Evolutionary conservation across 2,113 vertebrate genomes (phyloP).

Genomic region (Lagopus leucura): DNA sequence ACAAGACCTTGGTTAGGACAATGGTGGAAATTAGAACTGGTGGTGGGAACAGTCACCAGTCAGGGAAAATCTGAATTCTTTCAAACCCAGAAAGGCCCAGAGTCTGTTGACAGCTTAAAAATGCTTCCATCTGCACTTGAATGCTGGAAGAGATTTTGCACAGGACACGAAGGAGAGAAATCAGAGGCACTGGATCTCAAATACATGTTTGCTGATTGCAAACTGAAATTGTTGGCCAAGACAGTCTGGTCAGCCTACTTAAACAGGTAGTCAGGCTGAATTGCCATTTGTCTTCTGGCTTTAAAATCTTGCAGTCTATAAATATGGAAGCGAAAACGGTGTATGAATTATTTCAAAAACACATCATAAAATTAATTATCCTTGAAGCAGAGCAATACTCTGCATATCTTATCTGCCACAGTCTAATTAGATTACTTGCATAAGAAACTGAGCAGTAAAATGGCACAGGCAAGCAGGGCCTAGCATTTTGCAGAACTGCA

Average conservation of each 20-base stretch:
- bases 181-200: neutral
- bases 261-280: neutral
- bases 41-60: neutral
- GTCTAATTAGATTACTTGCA: neutral
- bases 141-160: neutral
- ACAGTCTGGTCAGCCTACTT: neutral
- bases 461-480: neutral
- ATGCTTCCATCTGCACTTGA: neutral
- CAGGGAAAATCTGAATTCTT: neutral
- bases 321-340: neutral
- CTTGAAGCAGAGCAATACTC: neutral
- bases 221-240: neutral
- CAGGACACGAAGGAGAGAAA: neutral
- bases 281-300: neutral
- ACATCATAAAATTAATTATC: neutral
- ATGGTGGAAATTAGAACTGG: neutral
- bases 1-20: neutral
- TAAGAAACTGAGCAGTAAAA: neutral
- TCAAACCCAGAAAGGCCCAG: neutral
- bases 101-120: neutral
- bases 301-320: neutral
- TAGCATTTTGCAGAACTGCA: neutral
- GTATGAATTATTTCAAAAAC: neutral
- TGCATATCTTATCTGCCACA: neutral
- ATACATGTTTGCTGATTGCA: neutral